A percentile compares a stretch with the other conserved stretches of the same genome.
These are phyloP conservation scores for Hydrozoanthus gracilis DNA, from an alignment of 92 coral and sea anemone genomes.

Conservation along the genomic window DNA sequence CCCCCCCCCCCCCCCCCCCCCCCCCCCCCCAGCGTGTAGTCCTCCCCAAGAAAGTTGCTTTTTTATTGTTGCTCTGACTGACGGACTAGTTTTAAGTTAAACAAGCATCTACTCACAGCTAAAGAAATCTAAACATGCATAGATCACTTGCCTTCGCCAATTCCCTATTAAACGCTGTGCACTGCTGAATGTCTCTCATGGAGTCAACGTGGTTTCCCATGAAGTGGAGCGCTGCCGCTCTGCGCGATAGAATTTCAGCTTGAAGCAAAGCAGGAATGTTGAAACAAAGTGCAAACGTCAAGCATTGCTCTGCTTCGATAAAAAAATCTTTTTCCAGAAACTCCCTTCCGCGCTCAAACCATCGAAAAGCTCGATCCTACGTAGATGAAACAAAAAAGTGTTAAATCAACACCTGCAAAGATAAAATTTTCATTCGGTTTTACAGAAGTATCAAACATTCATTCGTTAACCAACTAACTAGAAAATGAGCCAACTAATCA, in stretches of 20 bases:
- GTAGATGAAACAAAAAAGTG: not conserved
- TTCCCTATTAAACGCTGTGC: not conserved
- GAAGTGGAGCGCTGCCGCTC: constrained; percentile 29
- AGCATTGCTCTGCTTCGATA: constrained; percentile 1
- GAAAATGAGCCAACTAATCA: too few species aligned
- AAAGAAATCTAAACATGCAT: not conserved
- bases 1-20: too few species aligned
- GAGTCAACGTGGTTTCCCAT: not conserved
- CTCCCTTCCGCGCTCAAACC: constrained; percentile 19
- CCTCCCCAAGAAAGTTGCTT: too few species aligned
- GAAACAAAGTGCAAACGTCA: constrained; percentile 30
- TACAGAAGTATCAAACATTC: not conserved
- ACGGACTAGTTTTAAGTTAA: not conserved
- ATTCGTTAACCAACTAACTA: too few species aligned
- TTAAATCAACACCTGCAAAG: not conserved
- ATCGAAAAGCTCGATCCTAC: constrained; percentile 17
- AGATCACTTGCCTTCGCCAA: not conserved
- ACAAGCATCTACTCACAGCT: not conserved
- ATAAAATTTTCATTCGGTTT: not conserved
- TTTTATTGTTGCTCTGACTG: too few species aligned
- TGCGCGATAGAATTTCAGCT: constrained; percentile 12
- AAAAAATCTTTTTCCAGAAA: not conserved
- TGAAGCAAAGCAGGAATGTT: not conserved
- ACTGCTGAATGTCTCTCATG: not conserved
- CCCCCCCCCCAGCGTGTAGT: too few species aligned